These are phyloP conservation scores for Sipha flava DNA, from an alignment of 1,140 invertebrate species.

Conservation along the genomic window DNA sequence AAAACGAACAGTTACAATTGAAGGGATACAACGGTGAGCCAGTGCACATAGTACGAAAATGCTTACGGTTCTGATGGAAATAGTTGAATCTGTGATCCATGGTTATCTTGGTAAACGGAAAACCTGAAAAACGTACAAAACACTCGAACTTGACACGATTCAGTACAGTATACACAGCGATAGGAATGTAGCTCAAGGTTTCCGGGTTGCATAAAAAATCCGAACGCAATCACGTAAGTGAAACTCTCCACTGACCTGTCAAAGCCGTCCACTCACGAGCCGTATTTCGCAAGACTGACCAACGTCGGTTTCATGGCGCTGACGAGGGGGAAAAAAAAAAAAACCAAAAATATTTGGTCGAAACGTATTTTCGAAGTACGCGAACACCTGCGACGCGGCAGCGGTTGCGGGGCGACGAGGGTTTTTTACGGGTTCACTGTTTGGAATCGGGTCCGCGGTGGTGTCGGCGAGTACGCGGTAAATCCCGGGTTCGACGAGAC, in stretches of 20 bases:
- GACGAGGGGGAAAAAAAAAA: too few relatives aligned
- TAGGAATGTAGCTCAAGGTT: conserved; percentile 5
- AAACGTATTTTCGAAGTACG: too few relatives aligned
- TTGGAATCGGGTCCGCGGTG: too few relatives aligned
- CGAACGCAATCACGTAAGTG: background rate
- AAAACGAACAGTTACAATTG: background rate
- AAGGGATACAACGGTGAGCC: background rate
- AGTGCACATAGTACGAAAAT: background rate
- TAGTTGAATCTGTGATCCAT: conserved; percentile 24
- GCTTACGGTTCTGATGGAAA: conserved; percentile 22
- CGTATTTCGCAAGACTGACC: too few relatives aligned
- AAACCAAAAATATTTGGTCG: too few relatives aligned
- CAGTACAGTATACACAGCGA: background rate
- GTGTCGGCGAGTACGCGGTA: too few relatives aligned
- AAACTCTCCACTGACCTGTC: background rate
- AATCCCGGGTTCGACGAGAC: too few relatives aligned
- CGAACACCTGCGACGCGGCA: too few relatives aligned
- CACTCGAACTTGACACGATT: conserved; percentile 22
- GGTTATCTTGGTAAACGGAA: background rate
- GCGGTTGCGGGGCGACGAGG: too few relatives aligned
- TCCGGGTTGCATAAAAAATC: background rate
- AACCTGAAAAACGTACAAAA: background rate
- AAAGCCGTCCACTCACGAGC: background rate
- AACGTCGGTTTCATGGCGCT: too few relatives aligned
- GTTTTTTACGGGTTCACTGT: too few relatives aligned